Evolutionary conservation across 2,113 vertebrate genomes (phyloP), one percentile per base, ranked within the genome.

Genomic region (Oryzias melastigma): DNA sequence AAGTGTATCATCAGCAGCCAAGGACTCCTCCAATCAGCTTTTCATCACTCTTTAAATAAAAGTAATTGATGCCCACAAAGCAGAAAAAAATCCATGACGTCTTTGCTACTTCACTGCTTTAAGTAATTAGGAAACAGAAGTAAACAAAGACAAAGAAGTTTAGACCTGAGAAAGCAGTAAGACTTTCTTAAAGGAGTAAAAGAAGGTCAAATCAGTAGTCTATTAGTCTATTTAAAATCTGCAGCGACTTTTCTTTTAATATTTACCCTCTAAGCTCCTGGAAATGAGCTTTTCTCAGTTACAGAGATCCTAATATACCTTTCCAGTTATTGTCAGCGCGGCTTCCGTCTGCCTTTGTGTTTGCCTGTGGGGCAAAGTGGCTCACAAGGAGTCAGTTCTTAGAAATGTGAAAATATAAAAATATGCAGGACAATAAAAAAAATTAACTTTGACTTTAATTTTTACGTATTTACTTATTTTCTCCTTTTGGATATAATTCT

Each of bases 401-500:
- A 8, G 35, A 35, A 35, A 35, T 35, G 15, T 44, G 15, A 7
- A 17, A 5, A 17, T 5, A 35, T 20, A 7, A 48, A 29, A 0
- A 0, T 12, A 17, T 44, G 4, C 4, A 44, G 43, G 43, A 40
- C 15, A 45, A 49, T 29, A 48, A 1, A 48, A 1, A 43, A 16
- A 57, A 8, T n/a, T 24, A 41, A 52, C n/a, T 35, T 12, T 35
- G 10, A 18, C n/a, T 12, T 18, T 47, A 2, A 8, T 17, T 18
- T 19, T 52, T 56, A 1, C 22, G 19, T 51, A 43, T 10, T 57
- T 52, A 7, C 20, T 10, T 67, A 27, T 69, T 43, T 66, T 75
- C 54, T 75, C 40, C 47, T 57, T 51, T 45, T 49, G 8, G 50
- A 35, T 29, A 59, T 24, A 72, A 51, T 71, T 22, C 17, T 12